A percentile compares a stretch with the other conserved stretches of the same genome.
Conservation (phyloP, 2,113 vertebrate genomes). For the Protobothrops flavoviridis region DNA sequence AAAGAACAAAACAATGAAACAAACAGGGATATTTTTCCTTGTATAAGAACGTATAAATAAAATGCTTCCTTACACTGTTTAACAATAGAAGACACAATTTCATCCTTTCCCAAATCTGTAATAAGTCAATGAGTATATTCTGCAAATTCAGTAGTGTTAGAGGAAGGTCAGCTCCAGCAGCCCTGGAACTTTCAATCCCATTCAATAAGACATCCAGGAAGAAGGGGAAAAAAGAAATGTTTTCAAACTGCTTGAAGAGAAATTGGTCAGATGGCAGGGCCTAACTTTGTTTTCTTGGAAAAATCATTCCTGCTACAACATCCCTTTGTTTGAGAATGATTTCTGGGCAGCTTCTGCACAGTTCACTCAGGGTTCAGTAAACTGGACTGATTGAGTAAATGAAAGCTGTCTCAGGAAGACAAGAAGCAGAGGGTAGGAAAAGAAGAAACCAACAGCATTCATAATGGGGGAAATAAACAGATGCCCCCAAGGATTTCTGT, state of each 20-base stretch:
- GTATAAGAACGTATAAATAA: neutral
- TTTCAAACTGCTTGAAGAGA: neutral
- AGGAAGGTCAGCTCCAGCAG: neutral
- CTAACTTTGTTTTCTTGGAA: neutral
- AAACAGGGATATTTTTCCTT: neutral
- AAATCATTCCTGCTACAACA: neutral
- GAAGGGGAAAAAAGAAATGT: neutral
- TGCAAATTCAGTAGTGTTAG: neutral
- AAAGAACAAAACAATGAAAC: neutral
- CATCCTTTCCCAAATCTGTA: neutral
- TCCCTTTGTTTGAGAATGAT: neutral
- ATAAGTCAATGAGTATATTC: neutral
- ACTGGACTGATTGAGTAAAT: neutral
- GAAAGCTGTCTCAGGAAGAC: neutral
- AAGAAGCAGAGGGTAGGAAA: constrained; percentile 1
- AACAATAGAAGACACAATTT: neutral
- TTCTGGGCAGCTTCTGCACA: neutral
- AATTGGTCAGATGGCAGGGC: neutral
- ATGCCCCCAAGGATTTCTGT: neutral
- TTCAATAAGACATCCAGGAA: neutral
- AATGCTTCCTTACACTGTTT: neutral
- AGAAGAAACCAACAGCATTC: neutral
- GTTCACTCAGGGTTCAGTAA: constrained; percentile 4
- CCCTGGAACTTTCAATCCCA: neutral
- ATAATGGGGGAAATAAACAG: neutral